Evolutionary conservation across 2,888 invertebrate genomes (phyloP).

Genomic region (Thymelicus sylvestris): DNA sequence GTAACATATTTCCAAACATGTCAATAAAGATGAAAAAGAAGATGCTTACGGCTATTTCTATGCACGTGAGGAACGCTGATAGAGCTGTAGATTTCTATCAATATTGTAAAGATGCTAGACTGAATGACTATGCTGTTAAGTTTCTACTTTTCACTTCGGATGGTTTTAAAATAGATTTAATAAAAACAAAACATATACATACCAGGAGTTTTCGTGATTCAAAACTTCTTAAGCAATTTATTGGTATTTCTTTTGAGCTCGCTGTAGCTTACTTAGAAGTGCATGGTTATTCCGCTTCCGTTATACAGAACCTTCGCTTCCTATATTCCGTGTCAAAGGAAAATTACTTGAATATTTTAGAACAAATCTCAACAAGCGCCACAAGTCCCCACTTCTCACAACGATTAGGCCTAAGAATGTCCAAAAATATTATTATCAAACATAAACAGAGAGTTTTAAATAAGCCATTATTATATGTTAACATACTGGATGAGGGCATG

Average conservation of each 20-base stretch:
- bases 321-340: constrained; percentile 51
- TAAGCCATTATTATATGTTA: constrained; percentile 52
- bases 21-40: constrained; percentile 66
- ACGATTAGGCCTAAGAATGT: constrained; percentile 52
- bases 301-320: constrained; percentile 41
- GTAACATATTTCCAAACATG: constrained; percentile 63
- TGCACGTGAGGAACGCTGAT: constrained; percentile 50
- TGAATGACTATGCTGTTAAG: constrained; percentile 54
- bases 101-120: constrained; percentile 53
- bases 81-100: constrained; percentile 55
- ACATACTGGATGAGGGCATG: constrained; percentile 48
- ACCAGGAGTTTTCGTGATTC: constrained; percentile 31
- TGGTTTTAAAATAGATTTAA: constrained; percentile 52
- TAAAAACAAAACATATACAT: constrained; percentile 42
- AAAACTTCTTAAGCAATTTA: constrained; percentile 46
- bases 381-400: neutral
- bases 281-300: constrained; percentile 39
- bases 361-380: constrained; percentile 45
- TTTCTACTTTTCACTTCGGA: constrained; percentile 58
- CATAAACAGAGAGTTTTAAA: constrained; percentile 57
- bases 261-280: constrained; percentile 48
- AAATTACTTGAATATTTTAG: constrained; percentile 59
- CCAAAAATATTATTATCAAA: constrained; percentile 53
- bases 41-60: constrained; percentile 53
- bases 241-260: constrained; percentile 55